phyloP scores from a whole-genome alignment of 1,140 invertebrate genomes.

The Mactra quadrangularis region DNA sequence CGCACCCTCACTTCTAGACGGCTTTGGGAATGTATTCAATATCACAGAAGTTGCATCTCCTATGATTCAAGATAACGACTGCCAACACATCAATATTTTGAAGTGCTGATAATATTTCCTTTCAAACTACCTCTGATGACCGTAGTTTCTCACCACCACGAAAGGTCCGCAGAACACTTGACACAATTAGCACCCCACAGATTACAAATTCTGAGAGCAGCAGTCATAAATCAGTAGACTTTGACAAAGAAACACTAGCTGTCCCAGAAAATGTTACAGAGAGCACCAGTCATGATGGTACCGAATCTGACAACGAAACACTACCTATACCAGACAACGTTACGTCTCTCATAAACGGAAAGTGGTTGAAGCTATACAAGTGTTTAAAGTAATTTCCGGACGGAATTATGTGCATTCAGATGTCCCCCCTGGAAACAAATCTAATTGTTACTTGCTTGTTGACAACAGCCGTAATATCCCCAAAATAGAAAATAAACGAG shows the following conservation, averaged over 20 bases:
- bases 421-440: constrained; percentile 33
- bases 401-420: neutral
- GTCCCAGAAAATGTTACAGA: neutral
- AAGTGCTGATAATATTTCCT: neutral
- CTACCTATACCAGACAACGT: constrained; percentile 12
- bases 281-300: neutral
- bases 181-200: neutral
- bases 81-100: neutral
- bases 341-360: neutral
- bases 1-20: neutral
- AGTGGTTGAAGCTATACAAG: neutral
- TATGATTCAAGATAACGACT: neutral
- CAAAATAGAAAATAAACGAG: neutral
- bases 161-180: neutral
- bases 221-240: neutral
- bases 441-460: constrained; percentile 31
- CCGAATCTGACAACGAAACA: neutral
- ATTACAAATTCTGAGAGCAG: neutral
- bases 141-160: no score
- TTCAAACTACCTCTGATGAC: neutral
- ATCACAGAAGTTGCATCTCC: no score
- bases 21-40: neutral
- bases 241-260: neutral
- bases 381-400: neutral
- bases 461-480: neutral